Evolutionary conservation across 2,113 vertebrate genomes (phyloP), one percentile per base, ranked within the genome.

Genomic region (Monarcha castaneiventris): DNA sequence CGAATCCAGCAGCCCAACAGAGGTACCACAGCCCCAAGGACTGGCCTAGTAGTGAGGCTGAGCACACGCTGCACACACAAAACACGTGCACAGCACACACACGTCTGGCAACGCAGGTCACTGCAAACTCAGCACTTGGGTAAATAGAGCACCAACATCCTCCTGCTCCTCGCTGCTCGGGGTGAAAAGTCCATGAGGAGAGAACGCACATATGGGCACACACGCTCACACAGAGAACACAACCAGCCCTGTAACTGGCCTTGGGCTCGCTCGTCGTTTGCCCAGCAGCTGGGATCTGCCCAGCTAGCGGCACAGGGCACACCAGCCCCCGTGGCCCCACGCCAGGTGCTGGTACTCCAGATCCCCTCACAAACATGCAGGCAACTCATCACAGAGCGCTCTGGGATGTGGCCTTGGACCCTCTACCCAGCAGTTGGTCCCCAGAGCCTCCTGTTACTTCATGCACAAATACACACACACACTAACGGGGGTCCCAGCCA

Each of bases 181-280:
- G 73, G 69, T 37, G 10, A 66, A 66, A 84, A 91, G 87, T 87
- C n/a, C 92, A 63, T 30, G 1, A 37, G 46, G 37, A 61, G 37
- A 77, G 13, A 1, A 25, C 0, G 1, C 2, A 35, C 8, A 0
- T 3, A 13, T 1, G 29, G 1, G 23, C 35, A 2, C 29, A 6
- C 1, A 3, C 46, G 1, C 73, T 35, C 84, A 37, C 19, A 44
- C 8, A 22, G 3, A 16, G 6, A 35, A 22, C 0, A 3, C 0
- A 12, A 10, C 6, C 1, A 1, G 69, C 27, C 27, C 26, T 23
- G 13, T 1, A 9, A 43, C 21, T 8, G 41, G 22, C 51, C n/a
- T 17, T 26, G 55, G 52, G 72, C 54, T 80, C 1, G 0, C 48
- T 11, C 37, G 6, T 33, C 2, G 56, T 4, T 18, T 35, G 12